Conservation (phyloP, 2,888 invertebrate genomes). For the Lithosia quadra region DNA sequence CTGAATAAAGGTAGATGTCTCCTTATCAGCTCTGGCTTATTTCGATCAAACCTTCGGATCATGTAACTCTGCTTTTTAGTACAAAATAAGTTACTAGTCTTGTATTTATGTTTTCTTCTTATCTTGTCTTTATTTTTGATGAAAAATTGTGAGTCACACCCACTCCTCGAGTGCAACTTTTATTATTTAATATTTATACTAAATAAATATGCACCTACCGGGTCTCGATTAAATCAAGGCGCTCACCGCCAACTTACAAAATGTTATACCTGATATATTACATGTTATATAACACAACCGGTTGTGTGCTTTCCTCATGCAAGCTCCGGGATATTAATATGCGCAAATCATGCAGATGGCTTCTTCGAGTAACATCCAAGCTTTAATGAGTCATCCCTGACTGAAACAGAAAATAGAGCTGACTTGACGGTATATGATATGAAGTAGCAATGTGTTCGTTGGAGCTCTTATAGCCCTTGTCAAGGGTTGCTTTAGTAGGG, state of each 20-base stretch:
- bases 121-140: too few species aligned
- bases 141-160: neutral
- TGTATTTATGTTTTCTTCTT: too few species aligned
- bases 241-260: constrained; percentile 48
- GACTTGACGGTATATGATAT: constrained; percentile 46
- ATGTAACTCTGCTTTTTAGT: neutral
- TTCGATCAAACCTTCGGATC: neutral
- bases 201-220: constrained; percentile 39
- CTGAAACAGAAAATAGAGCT: constrained; percentile 51
- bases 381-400: constrained; percentile 64
- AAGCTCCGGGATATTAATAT: constrained; percentile 73
- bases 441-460: constrained; percentile 36
- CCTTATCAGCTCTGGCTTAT: neutral
- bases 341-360: constrained; percentile 77
- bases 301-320: constrained; percentile 49
- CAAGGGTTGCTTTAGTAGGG: constrained; percentile 17
- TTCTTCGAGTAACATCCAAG: constrained; percentile 60
- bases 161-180: constrained; percentile 29
- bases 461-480: constrained; percentile 15
- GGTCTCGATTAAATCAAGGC: constrained; percentile 43
- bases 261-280: constrained; percentile 35
- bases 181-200: constrained; percentile 5
- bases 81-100: too few species aligned
- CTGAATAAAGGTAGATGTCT: neutral
- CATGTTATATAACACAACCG: constrained; percentile 24